A percentile compares a stretch with the other conserved stretches of the same genome.
These are phyloP conservation scores for Sorex maritimensis DNA, from an alignment of 2,797 vertebrate species.

Conservation along the genomic window DNA sequence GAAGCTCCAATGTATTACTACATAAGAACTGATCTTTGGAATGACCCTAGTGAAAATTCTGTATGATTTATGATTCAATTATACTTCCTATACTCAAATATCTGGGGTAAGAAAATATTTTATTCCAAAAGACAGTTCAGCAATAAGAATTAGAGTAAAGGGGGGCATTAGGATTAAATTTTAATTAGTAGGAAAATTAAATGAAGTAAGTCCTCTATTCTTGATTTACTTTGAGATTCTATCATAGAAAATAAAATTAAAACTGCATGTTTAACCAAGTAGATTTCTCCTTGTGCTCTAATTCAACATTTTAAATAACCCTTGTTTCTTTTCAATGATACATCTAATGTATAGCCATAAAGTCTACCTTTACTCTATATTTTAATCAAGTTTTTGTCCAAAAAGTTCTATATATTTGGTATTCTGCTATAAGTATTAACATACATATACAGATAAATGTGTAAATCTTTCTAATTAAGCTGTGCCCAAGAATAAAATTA, in stretches of 20 bases:
- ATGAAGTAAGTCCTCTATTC: slow-evolving; percentile 54
- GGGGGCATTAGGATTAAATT: slow-evolving; percentile 60
- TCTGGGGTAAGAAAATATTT: slow-evolving; percentile 54
- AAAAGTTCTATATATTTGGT: slow-evolving; percentile 17
- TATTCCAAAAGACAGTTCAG: slow-evolving; percentile 52
- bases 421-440: background rate
- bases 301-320: slow-evolving; percentile 39
- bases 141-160: slow-evolving; percentile 51
- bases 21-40: slow-evolving; percentile 31
- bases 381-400: slow-evolving; percentile 4
- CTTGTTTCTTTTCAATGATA: slow-evolving; percentile 50
- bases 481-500: slow-evolving; percentile 7
- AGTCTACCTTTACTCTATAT: background rate
- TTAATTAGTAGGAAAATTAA: slow-evolving; percentile 72
- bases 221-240: slow-evolving; percentile 49
- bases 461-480: slow-evolving; percentile 37
- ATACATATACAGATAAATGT: background rate
- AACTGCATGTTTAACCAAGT: slow-evolving; percentile 8
- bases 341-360: slow-evolving; percentile 49
- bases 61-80: slow-evolving; percentile 63
- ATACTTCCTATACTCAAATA: slow-evolving; percentile 34
- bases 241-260: slow-evolving; percentile 60
- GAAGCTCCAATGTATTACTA: slow-evolving; percentile 17
- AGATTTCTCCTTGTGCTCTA: slow-evolving; percentile 37
- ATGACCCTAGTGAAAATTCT: slow-evolving; percentile 38